These are phyloP conservation scores for Coelinius sp. DNA, from an alignment of 2,888 invertebrate genomes.

Conservation along the genomic window DNA sequence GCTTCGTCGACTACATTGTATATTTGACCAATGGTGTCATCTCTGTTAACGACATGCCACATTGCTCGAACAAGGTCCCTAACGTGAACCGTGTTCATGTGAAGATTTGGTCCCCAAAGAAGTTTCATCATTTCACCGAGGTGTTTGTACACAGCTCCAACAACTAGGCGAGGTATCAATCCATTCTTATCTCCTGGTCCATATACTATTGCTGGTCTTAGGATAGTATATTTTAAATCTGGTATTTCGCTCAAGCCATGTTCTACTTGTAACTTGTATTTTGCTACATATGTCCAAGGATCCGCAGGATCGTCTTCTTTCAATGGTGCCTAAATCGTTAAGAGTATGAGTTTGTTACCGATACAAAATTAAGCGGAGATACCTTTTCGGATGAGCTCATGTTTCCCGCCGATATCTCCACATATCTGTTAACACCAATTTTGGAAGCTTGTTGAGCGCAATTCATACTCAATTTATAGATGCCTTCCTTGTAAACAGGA, in stretches of 20 bases:
- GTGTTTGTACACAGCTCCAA: constrained; percentile 91
- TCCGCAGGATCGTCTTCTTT: constrained; percentile 84
- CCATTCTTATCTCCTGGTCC: constrained; percentile 88
- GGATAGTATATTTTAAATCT: constrained; percentile 82
- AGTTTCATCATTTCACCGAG: constrained; percentile 92
- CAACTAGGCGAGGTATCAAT: constrained; percentile 87
- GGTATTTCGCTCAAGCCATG: constrained; percentile 79
- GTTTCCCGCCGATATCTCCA: constrained; percentile 90
- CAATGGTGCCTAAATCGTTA: constrained; percentile 74
- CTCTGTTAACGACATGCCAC: constrained; percentile 78
- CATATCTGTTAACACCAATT: constrained; percentile 78
- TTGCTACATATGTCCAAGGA: constrained; percentile 89
- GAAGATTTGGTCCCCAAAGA: constrained; percentile 87
- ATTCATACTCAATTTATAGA: constrained; percentile 85
- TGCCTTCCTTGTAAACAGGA: constrained; percentile 91
- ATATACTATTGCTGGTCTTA: constrained; percentile 90
- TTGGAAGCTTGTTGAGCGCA: constrained; percentile 85
- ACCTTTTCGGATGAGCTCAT: constrained; percentile 87
- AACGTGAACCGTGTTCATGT: constrained; percentile 91
- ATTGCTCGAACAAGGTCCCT: constrained; percentile 86
- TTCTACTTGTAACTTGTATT: constrained; percentile 89
- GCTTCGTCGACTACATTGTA: constrained; percentile 90
- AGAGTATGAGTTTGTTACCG: constrained; percentile 30
- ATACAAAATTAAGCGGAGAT: constrained; percentile 40
- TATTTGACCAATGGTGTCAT: constrained; percentile 75